phyloP scores from a whole-genome alignment of 2,888 invertebrate species.

The Deilephila elpenor region DNA sequence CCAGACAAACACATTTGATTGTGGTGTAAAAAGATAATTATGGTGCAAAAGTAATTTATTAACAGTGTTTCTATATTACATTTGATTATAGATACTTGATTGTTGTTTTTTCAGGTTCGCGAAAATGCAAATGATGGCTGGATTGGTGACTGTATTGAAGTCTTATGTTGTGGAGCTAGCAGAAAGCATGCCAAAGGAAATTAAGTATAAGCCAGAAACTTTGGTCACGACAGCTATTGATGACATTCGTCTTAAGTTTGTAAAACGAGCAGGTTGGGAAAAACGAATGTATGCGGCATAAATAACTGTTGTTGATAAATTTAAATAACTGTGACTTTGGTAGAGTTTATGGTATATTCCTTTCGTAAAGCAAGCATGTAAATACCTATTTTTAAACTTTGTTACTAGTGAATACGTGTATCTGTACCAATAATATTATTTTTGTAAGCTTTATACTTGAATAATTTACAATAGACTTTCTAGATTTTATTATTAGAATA shows the following conservation, averaged over 20 bases:
- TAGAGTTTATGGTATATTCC: too few relatives aligned
- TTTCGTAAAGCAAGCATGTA: too few relatives aligned
- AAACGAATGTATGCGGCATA: slow-evolving; percentile 28
- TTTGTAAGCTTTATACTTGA: too few relatives aligned
- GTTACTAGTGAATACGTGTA: too few relatives aligned
- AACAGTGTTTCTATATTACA: background rate
- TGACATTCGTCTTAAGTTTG: slow-evolving; percentile 31
- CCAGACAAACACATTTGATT: too few relatives aligned
- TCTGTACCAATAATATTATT: too few relatives aligned
- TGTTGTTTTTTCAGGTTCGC: slow-evolving; percentile 46
- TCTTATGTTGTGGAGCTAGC: slow-evolving; percentile 46
- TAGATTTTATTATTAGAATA: too few relatives aligned
- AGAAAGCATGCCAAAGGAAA: slow-evolving; percentile 38
- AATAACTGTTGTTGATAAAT: background rate
- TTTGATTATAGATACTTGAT: background rate
- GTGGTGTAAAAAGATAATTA: too few relatives aligned
- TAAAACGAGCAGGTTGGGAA: slow-evolving; percentile 35
- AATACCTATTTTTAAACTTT: too few relatives aligned
- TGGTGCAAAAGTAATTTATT: too few relatives aligned
- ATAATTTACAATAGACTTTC: too few relatives aligned
- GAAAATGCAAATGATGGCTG: slow-evolving; percentile 50
- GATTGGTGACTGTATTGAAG: slow-evolving; percentile 49
- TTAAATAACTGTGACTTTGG: too few relatives aligned
- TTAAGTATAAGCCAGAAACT: slow-evolving; percentile 37
- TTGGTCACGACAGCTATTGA: slow-evolving; percentile 40